A percentile compares a stretch with the other conserved stretches of the same genome.
Conservation (phyloP, 2,888 invertebrate genomes). For the Norana najaformis region DNA sequence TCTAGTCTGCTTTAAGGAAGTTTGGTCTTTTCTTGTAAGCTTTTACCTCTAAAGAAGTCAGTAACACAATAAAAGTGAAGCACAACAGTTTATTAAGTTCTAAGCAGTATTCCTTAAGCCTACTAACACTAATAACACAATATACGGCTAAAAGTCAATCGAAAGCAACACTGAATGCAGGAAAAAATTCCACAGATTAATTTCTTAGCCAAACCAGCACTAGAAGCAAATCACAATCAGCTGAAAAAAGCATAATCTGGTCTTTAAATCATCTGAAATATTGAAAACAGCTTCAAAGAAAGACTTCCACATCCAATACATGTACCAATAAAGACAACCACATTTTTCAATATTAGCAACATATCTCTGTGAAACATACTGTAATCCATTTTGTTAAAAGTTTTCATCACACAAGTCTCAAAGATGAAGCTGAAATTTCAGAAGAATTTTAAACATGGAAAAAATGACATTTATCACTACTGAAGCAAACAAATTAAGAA, state of each 20-base stretch:
- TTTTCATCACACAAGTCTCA: too few relatives aligned
- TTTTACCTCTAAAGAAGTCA: neutral
- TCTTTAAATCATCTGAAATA: neutral
- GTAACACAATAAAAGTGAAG: neutral
- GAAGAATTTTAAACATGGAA: neutral
- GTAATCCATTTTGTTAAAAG: too few relatives aligned
- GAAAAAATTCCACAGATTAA: neutral
- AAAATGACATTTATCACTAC: neutral
- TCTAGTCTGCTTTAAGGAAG: too few relatives aligned
- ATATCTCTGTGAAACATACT: neutral
- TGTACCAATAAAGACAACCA: too few relatives aligned
- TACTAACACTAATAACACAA: neutral
- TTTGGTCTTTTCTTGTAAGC: too few relatives aligned
- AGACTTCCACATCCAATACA: neutral
- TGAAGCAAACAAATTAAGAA: neutral
- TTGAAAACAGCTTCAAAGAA: neutral
- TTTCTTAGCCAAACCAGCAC: neutral
- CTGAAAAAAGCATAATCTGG: neutral
- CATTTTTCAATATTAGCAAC: too few relatives aligned
- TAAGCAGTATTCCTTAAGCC: neutral
- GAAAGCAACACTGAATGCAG: constrained; percentile 9
- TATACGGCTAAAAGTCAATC: neutral
- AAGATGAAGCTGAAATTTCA: neutral
- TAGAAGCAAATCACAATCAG: neutral
- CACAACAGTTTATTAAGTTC: neutral